Conservation (phyloP, 1,140 invertebrate species). For the Cylas formicarius region DNA sequence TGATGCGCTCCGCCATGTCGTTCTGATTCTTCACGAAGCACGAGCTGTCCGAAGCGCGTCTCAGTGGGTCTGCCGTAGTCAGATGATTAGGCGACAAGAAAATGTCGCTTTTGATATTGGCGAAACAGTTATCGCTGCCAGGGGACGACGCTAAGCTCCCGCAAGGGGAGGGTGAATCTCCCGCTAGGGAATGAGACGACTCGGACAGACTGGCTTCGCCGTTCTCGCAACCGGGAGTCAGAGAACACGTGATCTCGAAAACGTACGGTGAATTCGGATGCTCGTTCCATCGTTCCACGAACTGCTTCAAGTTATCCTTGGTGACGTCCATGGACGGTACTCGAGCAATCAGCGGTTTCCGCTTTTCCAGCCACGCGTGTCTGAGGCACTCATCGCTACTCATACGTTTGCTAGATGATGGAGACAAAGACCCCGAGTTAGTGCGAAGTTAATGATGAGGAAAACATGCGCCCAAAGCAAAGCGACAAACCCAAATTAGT, state of each 20-base stretch:
- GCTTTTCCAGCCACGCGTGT: conserved; percentile 61
- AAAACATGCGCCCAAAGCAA: conserved; percentile 21
- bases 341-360: conserved; percentile 27
- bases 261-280: conserved; percentile 77
- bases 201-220: conserved; percentile 34
- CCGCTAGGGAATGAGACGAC: conserved; percentile 48
- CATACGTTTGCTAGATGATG: conserved; percentile 57
- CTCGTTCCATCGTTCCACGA: conserved; percentile 82
- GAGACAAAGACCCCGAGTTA: conserved; percentile 44
- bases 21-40: conserved; percentile 51
- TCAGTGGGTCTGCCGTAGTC: conserved; percentile 39
- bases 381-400: conserved; percentile 65
- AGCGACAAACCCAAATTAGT: conserved; percentile 33
- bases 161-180: conserved; percentile 66
- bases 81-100: conserved; percentile 13
- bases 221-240: conserved; percentile 10
- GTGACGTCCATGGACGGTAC: conserved; percentile 61
- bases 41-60: conserved; percentile 67
- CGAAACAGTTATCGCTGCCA: conserved; percentile 27
- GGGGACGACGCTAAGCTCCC: conserved; percentile 59
- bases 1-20: conserved; percentile 54
- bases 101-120: conserved; percentile 11
- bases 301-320: conserved; percentile 77
- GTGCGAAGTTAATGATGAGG: conserved; percentile 17
- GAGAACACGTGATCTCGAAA: conserved; percentile 55